These are phyloP conservation scores for Chrysodeixis includens DNA, from an alignment of 2,888 invertebrate species.

Conservation along the genomic window DNA sequence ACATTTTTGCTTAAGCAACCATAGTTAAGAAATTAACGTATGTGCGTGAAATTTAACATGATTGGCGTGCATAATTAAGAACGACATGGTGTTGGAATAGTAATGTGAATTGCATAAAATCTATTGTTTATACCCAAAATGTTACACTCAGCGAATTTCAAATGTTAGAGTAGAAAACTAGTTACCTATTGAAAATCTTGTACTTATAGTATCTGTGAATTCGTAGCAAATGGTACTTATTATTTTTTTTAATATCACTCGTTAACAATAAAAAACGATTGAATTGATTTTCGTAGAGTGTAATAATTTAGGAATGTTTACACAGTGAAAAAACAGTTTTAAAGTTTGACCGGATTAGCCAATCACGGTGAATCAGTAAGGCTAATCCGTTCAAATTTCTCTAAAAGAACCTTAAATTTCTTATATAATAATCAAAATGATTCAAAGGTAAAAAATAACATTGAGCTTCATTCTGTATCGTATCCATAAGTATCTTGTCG, in stretches of 20 bases:
- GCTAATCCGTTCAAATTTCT: too few species aligned
- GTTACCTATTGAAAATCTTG: neutral
- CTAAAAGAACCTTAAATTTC: too few species aligned
- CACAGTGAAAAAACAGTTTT: too few species aligned
- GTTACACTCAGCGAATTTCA: neutral
- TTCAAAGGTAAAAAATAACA: too few species aligned
- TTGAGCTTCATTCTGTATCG: too few species aligned
- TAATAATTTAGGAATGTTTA: neutral
- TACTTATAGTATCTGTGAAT: neutral
- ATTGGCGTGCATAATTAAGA: constrained; percentile 57
- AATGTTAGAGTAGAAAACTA: neutral
- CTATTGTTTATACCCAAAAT: neutral
- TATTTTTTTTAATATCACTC: neutral
- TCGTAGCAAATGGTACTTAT: neutral
- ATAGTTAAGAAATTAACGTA: constrained; percentile 41
- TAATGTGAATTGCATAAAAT: constrained; percentile 29
- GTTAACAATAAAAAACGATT: neutral
- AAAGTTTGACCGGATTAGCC: too few species aligned
- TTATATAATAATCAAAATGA: too few species aligned
- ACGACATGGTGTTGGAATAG: constrained; percentile 29
- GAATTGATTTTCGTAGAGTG: neutral
- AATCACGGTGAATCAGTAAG: too few species aligned
- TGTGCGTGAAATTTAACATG: constrained; percentile 44
- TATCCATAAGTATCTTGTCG: too few species aligned
- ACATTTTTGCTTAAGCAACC: constrained; percentile 28